Evolutionary conservation across 2,113 vertebrate species (phyloP).

Genomic region (Dryoscopus gambensis): DNA sequence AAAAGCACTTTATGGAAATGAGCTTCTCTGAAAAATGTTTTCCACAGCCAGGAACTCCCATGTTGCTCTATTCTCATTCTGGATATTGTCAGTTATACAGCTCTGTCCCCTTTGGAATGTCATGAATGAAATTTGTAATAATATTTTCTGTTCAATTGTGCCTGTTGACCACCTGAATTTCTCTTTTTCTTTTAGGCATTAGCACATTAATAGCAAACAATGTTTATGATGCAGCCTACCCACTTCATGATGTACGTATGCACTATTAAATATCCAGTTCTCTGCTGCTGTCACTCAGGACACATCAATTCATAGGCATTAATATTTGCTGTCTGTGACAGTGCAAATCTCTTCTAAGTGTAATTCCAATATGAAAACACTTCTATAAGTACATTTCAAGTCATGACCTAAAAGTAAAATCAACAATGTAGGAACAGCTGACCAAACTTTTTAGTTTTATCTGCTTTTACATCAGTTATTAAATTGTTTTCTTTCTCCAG

Average conservation of each 20-base stretch:
- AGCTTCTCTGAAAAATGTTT: not conserved
- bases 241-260: constrained; percentile 92
- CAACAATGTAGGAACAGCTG: not conserved
- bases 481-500: constrained; percentile 61
- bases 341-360: not conserved
- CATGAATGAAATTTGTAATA: not conserved
- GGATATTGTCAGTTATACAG: not conserved
- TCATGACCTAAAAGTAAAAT: not conserved
- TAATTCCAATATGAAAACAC: not conserved
- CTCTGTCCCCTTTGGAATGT: not conserved
- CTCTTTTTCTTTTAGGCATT: constrained; percentile 78
- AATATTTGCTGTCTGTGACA: not conserved
- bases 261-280: not conserved
- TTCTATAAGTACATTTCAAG: not conserved
- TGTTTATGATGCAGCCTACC: constrained; percentile 90
- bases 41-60: not conserved
- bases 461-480: not conserved
- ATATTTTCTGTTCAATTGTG: not conserved
- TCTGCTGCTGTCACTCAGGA: not conserved
- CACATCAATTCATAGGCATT: not conserved
- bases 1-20: not conserved
- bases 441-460: not conserved
- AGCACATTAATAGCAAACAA: constrained; percentile 88
- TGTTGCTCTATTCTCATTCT: not conserved
- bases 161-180: not conserved